phyloP scores from a whole-genome alignment of 2,113 vertebrate species.

The Neotragus pygmaeus region DNA sequence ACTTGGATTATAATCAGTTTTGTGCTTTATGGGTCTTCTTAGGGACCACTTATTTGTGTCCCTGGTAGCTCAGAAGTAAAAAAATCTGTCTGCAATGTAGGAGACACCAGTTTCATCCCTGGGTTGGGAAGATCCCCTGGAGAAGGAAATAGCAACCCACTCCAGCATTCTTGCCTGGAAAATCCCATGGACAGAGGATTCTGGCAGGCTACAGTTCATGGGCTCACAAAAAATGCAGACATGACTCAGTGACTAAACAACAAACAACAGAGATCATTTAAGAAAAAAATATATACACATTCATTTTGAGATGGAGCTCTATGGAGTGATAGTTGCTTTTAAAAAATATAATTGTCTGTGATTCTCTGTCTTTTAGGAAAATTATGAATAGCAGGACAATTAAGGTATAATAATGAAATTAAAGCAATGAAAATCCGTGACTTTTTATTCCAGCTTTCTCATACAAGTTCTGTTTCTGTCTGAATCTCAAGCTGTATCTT shows the following conservation, averaged over 20 bases:
- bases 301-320: not conserved
- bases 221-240: not conserved
- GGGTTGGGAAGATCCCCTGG: no score
- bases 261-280: not conserved
- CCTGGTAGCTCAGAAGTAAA: not conserved
- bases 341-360: not conserved
- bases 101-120: no score
- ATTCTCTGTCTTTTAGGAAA: not conserved
- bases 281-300: no score
- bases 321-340: not conserved
- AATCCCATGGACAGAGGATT: no score
- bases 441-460: not conserved
- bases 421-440: not conserved
- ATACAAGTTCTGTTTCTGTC: not conserved
- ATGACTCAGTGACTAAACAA: not conserved
- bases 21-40: not conserved
- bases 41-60: not conserved
- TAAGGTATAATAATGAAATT: not conserved
- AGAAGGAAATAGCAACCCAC: no score
- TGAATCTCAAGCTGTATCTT: not conserved
- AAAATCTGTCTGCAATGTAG: no score
- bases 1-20: not conserved
- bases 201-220: no score
- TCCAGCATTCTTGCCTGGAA: no score
- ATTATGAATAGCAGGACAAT: not conserved